Base-by-base conservation (phyloP, 2,113 vertebrate species). In the Clarias batrachus region DNA sequence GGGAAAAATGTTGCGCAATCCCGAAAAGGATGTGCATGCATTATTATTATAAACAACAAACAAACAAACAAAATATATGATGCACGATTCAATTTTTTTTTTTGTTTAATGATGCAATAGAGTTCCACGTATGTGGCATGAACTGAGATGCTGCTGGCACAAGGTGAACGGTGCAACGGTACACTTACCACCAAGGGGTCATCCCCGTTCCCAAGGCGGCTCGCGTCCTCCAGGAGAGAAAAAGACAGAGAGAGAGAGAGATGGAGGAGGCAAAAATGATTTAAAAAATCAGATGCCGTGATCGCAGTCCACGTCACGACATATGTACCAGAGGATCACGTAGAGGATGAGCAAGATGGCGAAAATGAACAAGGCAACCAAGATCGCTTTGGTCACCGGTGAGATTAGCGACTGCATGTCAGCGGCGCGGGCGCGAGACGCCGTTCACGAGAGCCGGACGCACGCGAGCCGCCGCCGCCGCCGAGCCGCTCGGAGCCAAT, bases 251-350 rank as follows among this genome's bases (percentile, higher is more conserved):
- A 8, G 19, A 1, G 8, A 11, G 8, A 52, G 23, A 48, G 23
- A 23, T 1, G 21, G 73, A 3, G 70, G 16, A 13, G 13, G 14
- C 17, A 59, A 59, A 16, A 59, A 59, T 59, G 17, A 59, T 59
- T n/a, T n/a, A 33, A 37, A 59, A 59, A 19, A 89, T 96, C 94
- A 97, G 93, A 97, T 94, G 74, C 96, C 96, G 91, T 96, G 96
- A 89, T 96, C 96, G 92, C 96, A 97, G 93, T 97, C 96, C 90
- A 96, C 96, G 91, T 97, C 96, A 85, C 96, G 95, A 93, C 96
- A 97, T 93, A 97, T 97, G 93, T 97, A 97, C 96, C 96, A 97
- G 30, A 97, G 93, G 90, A 97, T 97, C 92, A 97, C 96, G 92
- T 97, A 97, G 62, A 97, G 95, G 92, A 97, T 97, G 87, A 97